Evolutionary conservation across 2,888 invertebrate species (phyloP).

Genomic region (Drosophila ustulata): DNA sequence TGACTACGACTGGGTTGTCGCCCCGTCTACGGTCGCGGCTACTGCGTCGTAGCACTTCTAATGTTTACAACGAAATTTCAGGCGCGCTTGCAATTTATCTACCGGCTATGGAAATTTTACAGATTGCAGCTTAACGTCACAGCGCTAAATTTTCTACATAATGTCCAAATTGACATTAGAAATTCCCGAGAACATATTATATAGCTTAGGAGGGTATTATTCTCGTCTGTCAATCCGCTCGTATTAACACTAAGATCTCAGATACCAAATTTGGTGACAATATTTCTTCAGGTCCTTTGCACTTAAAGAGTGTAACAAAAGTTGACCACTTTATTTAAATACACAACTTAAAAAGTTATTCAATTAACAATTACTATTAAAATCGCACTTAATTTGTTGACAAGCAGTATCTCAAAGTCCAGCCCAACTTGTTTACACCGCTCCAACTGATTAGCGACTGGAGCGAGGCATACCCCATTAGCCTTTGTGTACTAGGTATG

Average conservation of each 20-base stretch:
- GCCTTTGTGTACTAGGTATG: not conserved
- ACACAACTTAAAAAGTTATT: too few species aligned
- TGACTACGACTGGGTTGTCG: constrained; percentile 9
- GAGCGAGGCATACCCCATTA: not conserved
- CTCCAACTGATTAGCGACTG: not conserved
- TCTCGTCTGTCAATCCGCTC: too few species aligned
- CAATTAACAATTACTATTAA: too few species aligned
- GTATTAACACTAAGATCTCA: not conserved
- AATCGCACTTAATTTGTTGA: not conserved
- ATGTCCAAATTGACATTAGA: not conserved
- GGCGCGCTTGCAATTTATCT: constrained; percentile 30
- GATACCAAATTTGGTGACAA: not conserved
- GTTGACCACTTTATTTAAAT: too few species aligned
- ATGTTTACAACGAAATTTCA: constrained; percentile 33
- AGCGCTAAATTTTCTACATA: not conserved
- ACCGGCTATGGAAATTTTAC: constrained; percentile 55
- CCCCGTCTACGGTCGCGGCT: constrained; percentile 13
- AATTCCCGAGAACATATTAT: constrained; percentile 1
- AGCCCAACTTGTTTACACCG: not conserved
- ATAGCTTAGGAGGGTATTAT: not conserved
- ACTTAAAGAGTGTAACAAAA: too few species aligned
- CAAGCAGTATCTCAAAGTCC: not conserved
- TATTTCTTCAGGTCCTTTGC: too few species aligned
- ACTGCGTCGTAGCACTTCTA: constrained; percentile 44
- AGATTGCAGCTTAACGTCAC: constrained; percentile 35